Conservation (phyloP, 2,113 vertebrate genomes). For the Microcebus jonahi region DNA sequence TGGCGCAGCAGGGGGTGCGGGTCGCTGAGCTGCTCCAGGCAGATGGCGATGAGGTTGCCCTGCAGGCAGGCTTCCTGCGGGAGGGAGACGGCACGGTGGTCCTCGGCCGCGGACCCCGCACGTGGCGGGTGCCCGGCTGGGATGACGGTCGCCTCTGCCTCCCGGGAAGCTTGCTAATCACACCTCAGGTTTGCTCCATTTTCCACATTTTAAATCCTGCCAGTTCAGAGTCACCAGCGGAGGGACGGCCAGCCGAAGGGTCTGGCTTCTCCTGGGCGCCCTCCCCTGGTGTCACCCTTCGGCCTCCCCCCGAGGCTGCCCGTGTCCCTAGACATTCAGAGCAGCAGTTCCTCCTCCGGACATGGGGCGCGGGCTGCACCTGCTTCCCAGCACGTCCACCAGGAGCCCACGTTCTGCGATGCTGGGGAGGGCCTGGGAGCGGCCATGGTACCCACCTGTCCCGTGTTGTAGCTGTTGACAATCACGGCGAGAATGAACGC, state of each 20-base stretch:
- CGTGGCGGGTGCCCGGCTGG: fast-evolving
- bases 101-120: not conserved
- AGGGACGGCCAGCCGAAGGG: fast-evolving
- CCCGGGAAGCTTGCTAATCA: not conserved
- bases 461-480: conserved; percentile 97
- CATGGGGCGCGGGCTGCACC: not conserved
- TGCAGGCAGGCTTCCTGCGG: conserved; percentile 97
- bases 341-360: not conserved
- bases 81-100: not conserved
- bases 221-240: fast-evolving
- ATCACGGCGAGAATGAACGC: conserved; percentile 98
- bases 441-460: conserved; percentile 88
- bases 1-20: conserved; percentile 96
- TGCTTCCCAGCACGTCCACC: too few relatives aligned
- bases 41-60: conserved; percentile 97
- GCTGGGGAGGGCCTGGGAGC: fast-evolving
- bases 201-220: not conserved
- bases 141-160: too few relatives aligned
- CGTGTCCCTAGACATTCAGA: fast-evolving
- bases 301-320: not conserved
- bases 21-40: conserved; percentile 97
- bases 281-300: fast-evolving
- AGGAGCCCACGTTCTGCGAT: fast-evolving
- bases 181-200: fast-evolving
- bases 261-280: fast-evolving